phyloP scores from a whole-genome alignment of 2,888 invertebrate genomes.

The Geotrupes spiniger region DNA sequence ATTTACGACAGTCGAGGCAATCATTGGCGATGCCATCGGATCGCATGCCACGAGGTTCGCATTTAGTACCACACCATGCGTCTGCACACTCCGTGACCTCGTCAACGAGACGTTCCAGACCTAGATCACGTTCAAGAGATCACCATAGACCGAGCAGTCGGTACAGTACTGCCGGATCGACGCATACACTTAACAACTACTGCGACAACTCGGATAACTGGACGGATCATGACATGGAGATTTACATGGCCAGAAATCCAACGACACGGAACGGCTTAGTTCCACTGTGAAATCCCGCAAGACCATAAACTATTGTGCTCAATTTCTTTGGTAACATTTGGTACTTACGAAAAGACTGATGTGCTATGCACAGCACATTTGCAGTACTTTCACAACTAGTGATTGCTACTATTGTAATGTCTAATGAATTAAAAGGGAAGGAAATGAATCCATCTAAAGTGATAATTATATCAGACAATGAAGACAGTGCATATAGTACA shows the following conservation, averaged over 20 bases:
- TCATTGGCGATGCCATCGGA: constrained; percentile 81
- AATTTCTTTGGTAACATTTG: constrained; percentile 1
- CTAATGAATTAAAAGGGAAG: no score
- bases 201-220: constrained; percentile 89
- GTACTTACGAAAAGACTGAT: background rate
- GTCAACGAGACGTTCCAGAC: constrained; percentile 54
- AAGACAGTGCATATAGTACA: no score
- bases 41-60: constrained; percentile 73
- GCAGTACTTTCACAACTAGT: no score
- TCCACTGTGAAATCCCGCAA: constrained; percentile 58
- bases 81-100: constrained; percentile 52
- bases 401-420: no score
- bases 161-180: constrained; percentile 74
- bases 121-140: constrained; percentile 73
- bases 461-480: no score
- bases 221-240: constrained; percentile 95
- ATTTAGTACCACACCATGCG: constrained; percentile 59
- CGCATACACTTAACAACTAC: constrained; percentile 78
- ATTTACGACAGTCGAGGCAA: constrained; percentile 82
- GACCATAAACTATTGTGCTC: constrained; percentile 2
- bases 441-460: no score
- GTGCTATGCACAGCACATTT: no score
- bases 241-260: constrained; percentile 90
- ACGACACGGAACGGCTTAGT: constrained; percentile 82
- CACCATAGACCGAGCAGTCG: constrained; percentile 72